A percentile compares a stretch with the other conserved stretches of the same genome.
Conservation (phyloP, 2,797 vertebrate genomes). For the Yasuhikotakia modesta region DNA sequence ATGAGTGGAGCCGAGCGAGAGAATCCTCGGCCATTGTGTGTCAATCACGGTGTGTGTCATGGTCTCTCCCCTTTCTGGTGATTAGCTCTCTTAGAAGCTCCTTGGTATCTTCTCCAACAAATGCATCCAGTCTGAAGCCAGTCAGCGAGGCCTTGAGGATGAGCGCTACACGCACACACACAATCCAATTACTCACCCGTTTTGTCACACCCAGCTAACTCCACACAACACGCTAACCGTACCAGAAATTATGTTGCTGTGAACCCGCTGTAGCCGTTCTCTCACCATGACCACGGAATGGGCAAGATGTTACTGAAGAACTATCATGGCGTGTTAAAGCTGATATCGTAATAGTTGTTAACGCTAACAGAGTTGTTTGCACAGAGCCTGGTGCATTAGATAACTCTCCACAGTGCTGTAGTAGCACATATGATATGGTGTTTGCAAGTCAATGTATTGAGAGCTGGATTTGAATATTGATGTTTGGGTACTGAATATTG, state of each 20-base stretch:
- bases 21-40: slow-evolving; percentile 82
- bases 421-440: not conserved
- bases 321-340: slow-evolving; percentile 20
- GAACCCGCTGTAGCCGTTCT: slow-evolving; percentile 19
- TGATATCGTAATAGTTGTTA: not conserved
- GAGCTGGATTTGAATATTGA: not conserved
- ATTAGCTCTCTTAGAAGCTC: slow-evolving; percentile 60
- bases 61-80: slow-evolving; percentile 60
- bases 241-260: slow-evolving; percentile 45
- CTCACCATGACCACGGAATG: slow-evolving; percentile 13
- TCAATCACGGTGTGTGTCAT: slow-evolving; percentile 77
- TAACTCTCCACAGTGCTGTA: not conserved
- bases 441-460: not conserved
- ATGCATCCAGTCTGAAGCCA: slow-evolving; percentile 60
- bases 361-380: not conserved
- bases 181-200: slow-evolving; percentile 59
- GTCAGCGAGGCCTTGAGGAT: slow-evolving; percentile 59
- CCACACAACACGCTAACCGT: slow-evolving; percentile 52
- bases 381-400: not conserved
- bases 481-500: not conserved
- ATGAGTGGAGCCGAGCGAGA: slow-evolving; percentile 73
- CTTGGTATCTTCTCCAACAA: slow-evolving; percentile 61
- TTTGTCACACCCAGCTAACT: slow-evolving; percentile 56
- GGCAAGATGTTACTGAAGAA: slow-evolving; percentile 32
- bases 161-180: slow-evolving; percentile 47